Evolutionary conservation across 2,113 vertebrate species (phyloP).

Genomic region (Aptenodytes forsteri): DNA sequence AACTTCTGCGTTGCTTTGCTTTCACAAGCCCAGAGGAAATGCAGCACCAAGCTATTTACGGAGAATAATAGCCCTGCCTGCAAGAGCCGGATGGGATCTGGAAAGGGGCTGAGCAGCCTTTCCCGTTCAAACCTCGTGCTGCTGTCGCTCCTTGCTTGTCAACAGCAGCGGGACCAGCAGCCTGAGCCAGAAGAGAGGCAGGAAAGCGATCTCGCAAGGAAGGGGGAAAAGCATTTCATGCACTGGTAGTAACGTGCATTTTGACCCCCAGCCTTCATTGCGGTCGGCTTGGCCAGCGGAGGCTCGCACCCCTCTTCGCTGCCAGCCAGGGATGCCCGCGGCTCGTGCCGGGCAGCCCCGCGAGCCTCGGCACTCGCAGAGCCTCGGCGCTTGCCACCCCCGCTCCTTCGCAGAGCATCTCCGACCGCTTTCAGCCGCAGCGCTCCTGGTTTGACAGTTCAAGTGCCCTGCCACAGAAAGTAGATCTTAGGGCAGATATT

Average conservation of each 20-base stretch:
- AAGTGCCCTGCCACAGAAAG: neutral
- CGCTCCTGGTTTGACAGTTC: neutral
- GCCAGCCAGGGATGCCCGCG: rapidly evolving
- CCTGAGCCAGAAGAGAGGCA: neutral
- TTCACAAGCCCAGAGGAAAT: neutral
- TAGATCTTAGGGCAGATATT: neutral
- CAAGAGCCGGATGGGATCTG: neutral
- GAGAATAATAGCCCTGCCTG: slow-evolving; percentile 26
- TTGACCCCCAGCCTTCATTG: rapidly evolving
- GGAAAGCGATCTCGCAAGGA: neutral
- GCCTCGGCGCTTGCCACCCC: rapidly evolving
- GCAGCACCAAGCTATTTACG: neutral
- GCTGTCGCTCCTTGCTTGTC: neutral
- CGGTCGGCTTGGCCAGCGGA: rapidly evolving
- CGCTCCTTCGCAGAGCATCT: neutral
- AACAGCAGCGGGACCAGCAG: neutral
- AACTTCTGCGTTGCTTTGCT: neutral
- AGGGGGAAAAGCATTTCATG: neutral
- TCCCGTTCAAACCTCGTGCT: neutral
- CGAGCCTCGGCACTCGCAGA: rapidly evolving
- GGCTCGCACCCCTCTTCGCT: neutral
- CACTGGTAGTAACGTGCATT: neutral
- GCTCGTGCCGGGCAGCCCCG: neutral
- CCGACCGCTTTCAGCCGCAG: neutral
- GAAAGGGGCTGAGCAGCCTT: neutral